These are phyloP conservation scores for Oreochromis mossambicus DNA, from an alignment of 2,797 vertebrate species.

Conservation along the genomic window DNA sequence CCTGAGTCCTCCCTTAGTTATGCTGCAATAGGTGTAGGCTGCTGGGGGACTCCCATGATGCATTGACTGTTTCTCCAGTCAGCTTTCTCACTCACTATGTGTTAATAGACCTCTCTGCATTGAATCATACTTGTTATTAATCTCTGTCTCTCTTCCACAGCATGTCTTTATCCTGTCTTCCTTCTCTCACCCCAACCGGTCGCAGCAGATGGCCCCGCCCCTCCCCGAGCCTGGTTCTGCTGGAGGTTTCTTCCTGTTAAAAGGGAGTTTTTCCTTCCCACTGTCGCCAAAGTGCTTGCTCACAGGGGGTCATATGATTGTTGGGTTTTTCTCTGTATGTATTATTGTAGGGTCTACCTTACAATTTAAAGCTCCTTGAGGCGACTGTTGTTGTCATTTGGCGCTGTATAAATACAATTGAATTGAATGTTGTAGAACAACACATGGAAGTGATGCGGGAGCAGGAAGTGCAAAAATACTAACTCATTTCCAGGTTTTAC, in stretches of 20 bases:
- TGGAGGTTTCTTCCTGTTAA: no score
- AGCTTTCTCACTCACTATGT: background rate
- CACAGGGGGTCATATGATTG: no score
- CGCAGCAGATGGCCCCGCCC: no score
- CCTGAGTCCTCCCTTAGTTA: background rate
- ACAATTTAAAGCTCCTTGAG: no score
- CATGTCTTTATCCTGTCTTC: no score
- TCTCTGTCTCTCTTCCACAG: background rate
- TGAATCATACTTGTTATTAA: rapidly evolving
- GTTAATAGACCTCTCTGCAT: rapidly evolving
- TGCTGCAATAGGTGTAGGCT: rapidly evolving
- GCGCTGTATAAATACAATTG: no score
- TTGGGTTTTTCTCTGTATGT: no score
- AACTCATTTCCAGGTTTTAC: background rate
- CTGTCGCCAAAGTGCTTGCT: no score
- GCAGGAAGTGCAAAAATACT: background rate
- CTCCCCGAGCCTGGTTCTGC: no score
- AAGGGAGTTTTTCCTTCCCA: no score
- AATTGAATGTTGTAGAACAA: background rate
- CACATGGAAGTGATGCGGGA: rapidly evolving
- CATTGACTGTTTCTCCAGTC: rapidly evolving
- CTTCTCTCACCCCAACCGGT: no score
- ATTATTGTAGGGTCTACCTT: background rate
- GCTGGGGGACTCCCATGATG: background rate
- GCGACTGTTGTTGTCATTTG: no score